phyloP scores from a whole-genome alignment of 2,888 invertebrate genomes.

The Alloplasta piceator region DNA sequence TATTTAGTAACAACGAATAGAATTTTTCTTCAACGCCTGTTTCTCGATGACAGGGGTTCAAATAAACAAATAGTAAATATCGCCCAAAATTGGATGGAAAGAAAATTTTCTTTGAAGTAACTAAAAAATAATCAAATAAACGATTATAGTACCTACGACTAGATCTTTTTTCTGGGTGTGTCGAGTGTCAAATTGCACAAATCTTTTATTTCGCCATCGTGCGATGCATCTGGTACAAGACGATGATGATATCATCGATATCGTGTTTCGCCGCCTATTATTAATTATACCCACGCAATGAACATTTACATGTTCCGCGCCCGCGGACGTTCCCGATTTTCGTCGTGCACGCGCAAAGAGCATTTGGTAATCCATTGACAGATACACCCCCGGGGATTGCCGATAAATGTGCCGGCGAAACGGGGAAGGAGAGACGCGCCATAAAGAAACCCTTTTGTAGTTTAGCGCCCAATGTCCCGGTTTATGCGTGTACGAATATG shows the following conservation, averaged over 20 bases:
- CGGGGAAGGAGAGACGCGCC: neutral
- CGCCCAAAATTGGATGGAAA: no score
- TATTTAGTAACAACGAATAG: no score
- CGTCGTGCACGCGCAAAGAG: constrained; percentile 44
- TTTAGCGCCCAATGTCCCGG: constrained; percentile 74
- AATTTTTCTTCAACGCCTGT: no score
- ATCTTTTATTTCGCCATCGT: no score
- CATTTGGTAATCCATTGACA: constrained; percentile 66
- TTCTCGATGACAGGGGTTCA: no score
- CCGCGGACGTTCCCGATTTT: constrained; percentile 9
- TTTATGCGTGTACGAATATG: constrained; percentile 70
- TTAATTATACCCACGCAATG: constrained; percentile 12
- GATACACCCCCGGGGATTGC: constrained; percentile 46
- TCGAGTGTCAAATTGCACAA: no score
- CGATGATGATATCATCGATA: neutral
- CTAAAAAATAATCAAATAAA: no score
- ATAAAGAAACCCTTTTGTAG: constrained; percentile 81
- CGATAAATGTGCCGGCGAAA: constrained; percentile 17
- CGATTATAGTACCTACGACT: no score
- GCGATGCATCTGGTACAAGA: neutral
- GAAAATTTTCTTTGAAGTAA: no score
- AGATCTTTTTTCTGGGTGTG: no score
- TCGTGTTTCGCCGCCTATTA: constrained; percentile 2
- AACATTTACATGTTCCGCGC: constrained; percentile 59
- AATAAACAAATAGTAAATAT: no score